Base-by-base conservation (phyloP, 2,113 vertebrate species). In the Myocastor coypus region DNA sequence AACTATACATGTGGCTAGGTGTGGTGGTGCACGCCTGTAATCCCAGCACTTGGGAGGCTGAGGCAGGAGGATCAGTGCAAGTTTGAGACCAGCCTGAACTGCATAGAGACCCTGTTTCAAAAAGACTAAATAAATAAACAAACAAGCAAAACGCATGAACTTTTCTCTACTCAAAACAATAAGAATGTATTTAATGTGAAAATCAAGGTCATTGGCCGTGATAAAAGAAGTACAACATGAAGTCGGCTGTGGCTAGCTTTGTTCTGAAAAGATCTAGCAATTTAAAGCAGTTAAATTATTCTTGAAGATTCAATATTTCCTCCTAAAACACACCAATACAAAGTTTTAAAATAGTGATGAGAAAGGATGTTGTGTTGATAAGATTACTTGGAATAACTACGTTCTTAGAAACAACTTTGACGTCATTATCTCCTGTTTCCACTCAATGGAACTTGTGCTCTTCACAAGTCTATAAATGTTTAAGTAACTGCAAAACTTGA, bases 101-200 rank as follows among this genome's bases (percentile, higher is more conserved):
- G n/a, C n/a, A n/a, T n/a, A n/a, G 46, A 46, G 46, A 46, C 46
- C 46, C 46, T 46, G 46, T 46, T 8, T 46, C 46, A 46, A 46
- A 46, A 46, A 46, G 46, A 46, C 46, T 46, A 46, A 46, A 46
- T 46, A 46, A 46, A 46, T 46, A 46, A 46, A 46, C 8, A 46
- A 46, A 46, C 8, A 46, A 46, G 8, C 46, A 5, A 46, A 46
- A 46, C 46, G 8, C 46, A 46, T 46, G 8, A 46, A 46, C 8
- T 83, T 92, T 91, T 78, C 17, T 57, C 55, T 92, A 63, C 14
- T 77, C 17, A 68, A 34, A 95, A 90, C 30, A n/a, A 4, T 64
- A 92, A 81, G 57, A 83, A 94, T 63, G 75, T 88, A 80, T 37
- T 77, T 73, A 83, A 68, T 55, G 37, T 96, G 89, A 96, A 87